Evolutionary conservation across 2,888 invertebrate genomes (phyloP), one percentile per base, ranked within the genome.

Genomic region (Diogma glabrata): DNA sequence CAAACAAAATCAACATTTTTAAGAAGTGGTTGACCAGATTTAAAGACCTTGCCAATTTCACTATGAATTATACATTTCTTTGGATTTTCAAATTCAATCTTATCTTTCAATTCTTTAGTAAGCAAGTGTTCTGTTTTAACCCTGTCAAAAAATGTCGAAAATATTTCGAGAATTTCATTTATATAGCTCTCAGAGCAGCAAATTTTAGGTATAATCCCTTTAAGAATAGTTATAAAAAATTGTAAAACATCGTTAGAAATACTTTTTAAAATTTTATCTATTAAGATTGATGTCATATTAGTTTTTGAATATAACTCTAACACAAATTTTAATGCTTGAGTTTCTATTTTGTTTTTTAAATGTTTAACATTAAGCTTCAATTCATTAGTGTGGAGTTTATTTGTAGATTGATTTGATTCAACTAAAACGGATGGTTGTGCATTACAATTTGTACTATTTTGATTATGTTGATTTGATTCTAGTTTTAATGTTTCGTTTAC

Each of bases 21-120:
- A 10, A 40, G 12, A 19, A 40, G 9, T 17, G 40, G 40, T 19
- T 40, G 40, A 4, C 40, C 40, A 3, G 8, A 10, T 40, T 40
- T 40, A 19, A 40, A 40, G 4, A 40, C 40, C 12, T 40, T 17
- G 17, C 20, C 9, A 19, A 40, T 9, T 36, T 36, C 36, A 9
- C 9, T 36, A 36, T 36, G 36, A 36, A 36, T n/a, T 14, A 36
- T 17, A 36, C 12, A 9, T 14, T 36, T 10, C 17, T 36, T 36
- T 36, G 36, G 36, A 36, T 14, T 36, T 36, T 36, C 9, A 3
- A 36, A 36, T 7, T 12, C 40, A 19, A 40, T 40, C 20, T 40
- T 40, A 10, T 40, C 40, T 40, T 40, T 40, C 9, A 40, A 40
- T 40, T 40, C 40, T 19, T 40, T 17, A 40, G 9, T 40, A 17